Conservation (phyloP, 2,888 invertebrate genomes). For the Dusona sp. region DNA sequence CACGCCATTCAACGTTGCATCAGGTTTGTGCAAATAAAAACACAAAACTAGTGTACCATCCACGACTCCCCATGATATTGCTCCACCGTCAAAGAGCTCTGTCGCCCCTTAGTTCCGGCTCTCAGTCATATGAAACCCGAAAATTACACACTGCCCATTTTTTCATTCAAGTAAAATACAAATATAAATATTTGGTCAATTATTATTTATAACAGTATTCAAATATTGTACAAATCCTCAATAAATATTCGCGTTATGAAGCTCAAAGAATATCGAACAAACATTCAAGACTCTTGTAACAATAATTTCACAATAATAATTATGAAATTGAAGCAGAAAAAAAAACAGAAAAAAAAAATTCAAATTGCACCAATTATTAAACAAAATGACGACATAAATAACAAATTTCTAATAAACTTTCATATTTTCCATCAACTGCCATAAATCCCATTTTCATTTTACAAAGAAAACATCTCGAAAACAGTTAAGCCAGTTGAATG, state of each 20-base stretch:
- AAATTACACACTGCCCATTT: neutral
- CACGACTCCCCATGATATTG: neutral
- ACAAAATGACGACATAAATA: neutral
- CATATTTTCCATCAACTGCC: neutral
- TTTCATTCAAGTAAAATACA: neutral
- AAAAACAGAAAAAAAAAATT: neutral
- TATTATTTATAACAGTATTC: neutral
- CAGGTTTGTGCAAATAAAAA: neutral
- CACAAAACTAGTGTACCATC: neutral
- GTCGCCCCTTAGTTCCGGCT: neutral
- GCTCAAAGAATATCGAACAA: neutral
- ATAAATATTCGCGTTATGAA: neutral
- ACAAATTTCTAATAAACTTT: neutral
- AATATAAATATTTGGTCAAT: neutral
- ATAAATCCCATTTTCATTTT: neutral
- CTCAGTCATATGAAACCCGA: neutral
- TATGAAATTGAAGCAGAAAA: neutral
- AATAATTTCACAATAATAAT: neutral
- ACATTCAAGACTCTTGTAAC: neutral
- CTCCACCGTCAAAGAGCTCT: neutral
- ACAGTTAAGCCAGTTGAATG: neutral
- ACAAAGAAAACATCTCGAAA: neutral
- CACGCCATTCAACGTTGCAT: neutral
- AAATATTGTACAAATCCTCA: neutral
- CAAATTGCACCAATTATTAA: no score